Evolutionary conservation across 2,888 invertebrate genomes (phyloP), one percentile per base, ranked within the genome.

Genomic region (Pterobdella sp.): DNA sequence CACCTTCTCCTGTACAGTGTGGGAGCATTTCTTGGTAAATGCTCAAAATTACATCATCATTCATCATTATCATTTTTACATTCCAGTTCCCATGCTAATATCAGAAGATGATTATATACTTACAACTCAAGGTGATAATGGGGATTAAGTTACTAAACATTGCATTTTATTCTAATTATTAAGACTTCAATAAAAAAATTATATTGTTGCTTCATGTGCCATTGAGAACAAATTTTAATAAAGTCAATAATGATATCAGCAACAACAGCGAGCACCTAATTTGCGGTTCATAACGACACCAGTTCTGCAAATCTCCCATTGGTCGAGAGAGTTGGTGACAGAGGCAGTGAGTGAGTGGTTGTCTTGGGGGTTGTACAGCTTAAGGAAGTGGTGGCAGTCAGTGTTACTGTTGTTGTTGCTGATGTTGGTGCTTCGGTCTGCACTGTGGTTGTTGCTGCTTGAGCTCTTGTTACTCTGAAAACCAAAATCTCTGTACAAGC

Each of bases 221-320:
- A n/a, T n/a, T n/a, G n/a, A n/a, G n/a, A n/a, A n/a, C n/a, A n/a
- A n/a, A n/a, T n/a, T n/a, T n/a, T n/a, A n/a, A n/a, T 42, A 42
- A 7, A 7, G 18, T 18, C 42, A 42, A 7, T 42, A 42, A 7
- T 18, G 18, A 7, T 42, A 42, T 18, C 42, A 42, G 10, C 42
- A 42, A 7, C 42, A 42, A 7, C 35, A 26, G n/a, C n/a, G 4
- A 56, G 7, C 60, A 56, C 60, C 76, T 36, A 76, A 67, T 91
- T 81, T 82, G 37, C 83, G 32, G 76, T 83, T 83, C 3, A 83
- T 79, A 31, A 93, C 92, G 36, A 94, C 90, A 72, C 89, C 87
- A 79, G 92, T 90, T 72, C 92, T 87, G 0, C 91, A 88, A 68
- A 94, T 87, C 83, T 94, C 94, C 92, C 93, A 94, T 79, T 91